Evolutionary conservation across 2,113 vertebrate species (phyloP).

Genomic region (Paratilapia polleni): DNA sequence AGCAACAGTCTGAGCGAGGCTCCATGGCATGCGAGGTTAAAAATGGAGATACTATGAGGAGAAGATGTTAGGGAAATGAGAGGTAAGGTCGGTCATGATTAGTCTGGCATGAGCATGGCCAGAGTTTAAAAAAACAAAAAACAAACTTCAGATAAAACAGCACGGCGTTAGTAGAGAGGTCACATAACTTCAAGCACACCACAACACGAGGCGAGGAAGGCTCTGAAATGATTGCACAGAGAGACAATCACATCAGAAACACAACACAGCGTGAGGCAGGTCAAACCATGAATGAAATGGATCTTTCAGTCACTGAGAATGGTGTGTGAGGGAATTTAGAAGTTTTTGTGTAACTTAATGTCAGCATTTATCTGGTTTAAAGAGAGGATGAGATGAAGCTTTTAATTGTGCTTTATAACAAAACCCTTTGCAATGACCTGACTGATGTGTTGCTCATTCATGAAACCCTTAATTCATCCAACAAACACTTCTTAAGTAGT

Average conservation of each 20-base stretch:
- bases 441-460: neutral
- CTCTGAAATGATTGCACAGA: constrained; percentile 58
- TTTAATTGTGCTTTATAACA: neutral
- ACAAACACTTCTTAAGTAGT: neutral
- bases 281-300: constrained; percentile 59
- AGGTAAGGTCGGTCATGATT: constrained; percentile 61
- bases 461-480: neutral
- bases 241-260: constrained; percentile 54
- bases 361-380: constrained; percentile 20
- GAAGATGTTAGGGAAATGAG: constrained; percentile 28
- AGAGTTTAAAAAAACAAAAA: constrained; percentile 64
- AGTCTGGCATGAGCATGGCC: constrained; percentile 67
- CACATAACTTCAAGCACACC: constrained; percentile 82
- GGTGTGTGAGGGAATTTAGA: neutral
- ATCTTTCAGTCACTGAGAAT: neutral
- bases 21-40: constrained; percentile 86
- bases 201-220: constrained; percentile 61
- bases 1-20: constrained; percentile 77
- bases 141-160: constrained; percentile 73
- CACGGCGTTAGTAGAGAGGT: constrained; percentile 70
- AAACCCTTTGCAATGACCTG: neutral
- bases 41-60: constrained; percentile 74
- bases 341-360: neutral
- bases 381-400: constrained; percentile 30
- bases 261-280: constrained; percentile 42